These are phyloP conservation scores for Typhlichthys subterraneus DNA, from an alignment of 2,797 vertebrate species.

Conservation along the genomic window DNA sequence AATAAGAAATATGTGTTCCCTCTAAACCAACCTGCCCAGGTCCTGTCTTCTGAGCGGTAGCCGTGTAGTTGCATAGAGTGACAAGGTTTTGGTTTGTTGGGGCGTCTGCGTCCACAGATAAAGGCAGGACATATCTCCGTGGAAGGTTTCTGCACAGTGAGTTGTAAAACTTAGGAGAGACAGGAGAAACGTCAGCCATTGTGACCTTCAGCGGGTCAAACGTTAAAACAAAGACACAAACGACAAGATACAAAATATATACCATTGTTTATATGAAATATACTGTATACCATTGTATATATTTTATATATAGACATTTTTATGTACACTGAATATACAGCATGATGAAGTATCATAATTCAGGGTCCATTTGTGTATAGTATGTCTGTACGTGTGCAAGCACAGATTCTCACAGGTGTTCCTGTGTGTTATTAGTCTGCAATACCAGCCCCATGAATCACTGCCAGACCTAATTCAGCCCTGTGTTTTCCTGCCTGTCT, in stretches of 20 bases:
- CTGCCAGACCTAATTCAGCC: not conserved
- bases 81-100: constrained; percentile 80
- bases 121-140: constrained; percentile 87
- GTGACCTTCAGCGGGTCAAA: not conserved
- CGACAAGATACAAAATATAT: no score
- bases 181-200: constrained; percentile 18
- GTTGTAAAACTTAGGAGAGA: constrained; percentile 80
- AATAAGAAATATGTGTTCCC: constrained; percentile 11
- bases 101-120: constrained; percentile 71
- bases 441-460: no score
- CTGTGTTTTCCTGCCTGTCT: not conserved
- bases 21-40: constrained; percentile 76
- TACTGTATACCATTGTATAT: no score
- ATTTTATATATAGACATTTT: no score
- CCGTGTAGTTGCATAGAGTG: constrained; percentile 74
- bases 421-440: no score
- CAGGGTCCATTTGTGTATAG: no score
- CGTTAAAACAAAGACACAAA: constrained; percentile 10
- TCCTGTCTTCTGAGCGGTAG: constrained; percentile 79
- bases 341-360: no score
- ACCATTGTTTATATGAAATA: no score
- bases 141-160: constrained; percentile 80
- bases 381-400: no score
- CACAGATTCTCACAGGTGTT: no score
- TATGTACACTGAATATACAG: no score